These are phyloP conservation scores for Ornithoptera priamus DNA, from an alignment of 2,888 invertebrate species.

Conservation along the genomic window DNA sequence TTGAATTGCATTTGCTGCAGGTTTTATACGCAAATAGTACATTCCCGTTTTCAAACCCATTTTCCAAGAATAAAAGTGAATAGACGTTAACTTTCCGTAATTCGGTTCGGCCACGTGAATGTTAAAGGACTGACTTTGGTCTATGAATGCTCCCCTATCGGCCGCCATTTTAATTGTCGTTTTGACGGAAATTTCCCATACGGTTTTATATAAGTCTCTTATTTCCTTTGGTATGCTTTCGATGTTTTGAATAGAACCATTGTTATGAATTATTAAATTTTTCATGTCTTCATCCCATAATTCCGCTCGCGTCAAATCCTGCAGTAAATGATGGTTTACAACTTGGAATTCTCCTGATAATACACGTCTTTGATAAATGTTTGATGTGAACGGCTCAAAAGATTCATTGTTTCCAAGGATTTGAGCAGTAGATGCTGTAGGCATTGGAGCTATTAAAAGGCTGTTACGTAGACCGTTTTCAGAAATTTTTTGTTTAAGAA, in stretches of 20 bases:
- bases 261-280: constrained; percentile 92
- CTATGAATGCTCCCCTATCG: constrained; percentile 98
- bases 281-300: constrained; percentile 98
- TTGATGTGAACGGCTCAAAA: constrained; percentile 98
- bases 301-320: constrained; percentile 93
- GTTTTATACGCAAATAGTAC: constrained; percentile 98
- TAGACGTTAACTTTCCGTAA: constrained; percentile 95
- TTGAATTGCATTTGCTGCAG: constrained; percentile 97
- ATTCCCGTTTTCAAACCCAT: constrained; percentile 98
- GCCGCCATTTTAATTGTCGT: constrained; percentile 97
- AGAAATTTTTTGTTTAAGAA: constrained; percentile 90
- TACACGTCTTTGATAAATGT: constrained; percentile 96
- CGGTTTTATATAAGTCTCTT: constrained; percentile 95
- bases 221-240: constrained; percentile 91
- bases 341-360: constrained; percentile 97
- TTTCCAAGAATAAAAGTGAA: constrained; percentile 99
- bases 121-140: constrained; percentile 99
- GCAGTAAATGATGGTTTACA: constrained; percentile 96
- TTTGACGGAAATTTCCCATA: constrained; percentile 98
- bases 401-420: constrained; percentile 99
- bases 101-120: constrained; percentile 97
- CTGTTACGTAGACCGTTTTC: constrained; percentile 96
- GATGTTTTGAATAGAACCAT: constrained; percentile 96
- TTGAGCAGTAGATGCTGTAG: constrained; percentile 99
- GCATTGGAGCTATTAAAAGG: constrained; percentile 97